phyloP scores from a whole-genome alignment of 2,113 vertebrate genomes.

The Ameiurus melas region DNA sequence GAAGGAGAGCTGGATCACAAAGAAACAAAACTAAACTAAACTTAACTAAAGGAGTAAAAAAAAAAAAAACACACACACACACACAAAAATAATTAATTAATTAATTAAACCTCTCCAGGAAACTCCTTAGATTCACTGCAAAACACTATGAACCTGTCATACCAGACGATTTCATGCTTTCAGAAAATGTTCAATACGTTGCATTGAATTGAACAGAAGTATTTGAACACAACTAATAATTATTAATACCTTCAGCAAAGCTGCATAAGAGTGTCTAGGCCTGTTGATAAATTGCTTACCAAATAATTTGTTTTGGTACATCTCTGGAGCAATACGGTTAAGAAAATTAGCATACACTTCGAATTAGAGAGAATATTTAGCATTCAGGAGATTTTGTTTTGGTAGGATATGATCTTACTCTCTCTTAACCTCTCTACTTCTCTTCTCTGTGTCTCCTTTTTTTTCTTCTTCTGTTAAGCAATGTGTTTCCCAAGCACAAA shows the following conservation, averaged over 20 bases:
- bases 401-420: constrained; percentile 26
- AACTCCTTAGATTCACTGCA: constrained; percentile 34
- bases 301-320: constrained; percentile 8
- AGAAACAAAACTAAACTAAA: constrained; percentile 26
- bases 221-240: neutral
- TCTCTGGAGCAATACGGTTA: constrained; percentile 14
- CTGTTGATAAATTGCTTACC: constrained; percentile 20
- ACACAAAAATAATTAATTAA: too few species aligned
- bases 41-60: constrained; percentile 44
- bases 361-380: constrained; percentile 50
- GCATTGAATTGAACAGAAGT: neutral
- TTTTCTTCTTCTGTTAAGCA: neutral
- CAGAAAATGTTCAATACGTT: neutral
- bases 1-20: constrained; percentile 65
- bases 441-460: constrained; percentile 33
- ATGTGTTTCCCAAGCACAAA: constrained; percentile 58
- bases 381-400: constrained; percentile 45
- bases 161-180: neutral
- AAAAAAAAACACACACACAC: too few species aligned
- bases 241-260: neutral
- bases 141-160: constrained; percentile 23
- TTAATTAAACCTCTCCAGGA: constrained; percentile 56
- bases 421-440: neutral
- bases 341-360: constrained; percentile 23
- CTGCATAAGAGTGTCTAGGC: neutral